phyloP scores from a whole-genome alignment of 2,113 vertebrate genomes.

The Stigmatopora argus region DNA sequence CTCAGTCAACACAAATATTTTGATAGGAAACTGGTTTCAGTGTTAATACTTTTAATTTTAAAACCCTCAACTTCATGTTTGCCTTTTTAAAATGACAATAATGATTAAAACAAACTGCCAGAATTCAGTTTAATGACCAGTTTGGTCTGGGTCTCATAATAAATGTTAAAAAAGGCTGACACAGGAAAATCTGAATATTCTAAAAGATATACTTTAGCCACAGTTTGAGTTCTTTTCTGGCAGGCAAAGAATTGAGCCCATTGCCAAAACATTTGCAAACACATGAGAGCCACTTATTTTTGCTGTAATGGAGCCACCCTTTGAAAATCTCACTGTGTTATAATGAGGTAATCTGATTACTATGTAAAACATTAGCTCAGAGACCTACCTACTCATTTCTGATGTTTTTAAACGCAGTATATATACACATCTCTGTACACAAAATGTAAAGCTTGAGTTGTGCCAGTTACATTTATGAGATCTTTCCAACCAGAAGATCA shows the following conservation, averaged over 20 bases:
- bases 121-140: not conserved
- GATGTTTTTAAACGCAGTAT: not conserved
- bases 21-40: not conserved
- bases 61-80: not conserved
- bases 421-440: not conserved
- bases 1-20: not conserved
- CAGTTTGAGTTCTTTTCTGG: not conserved
- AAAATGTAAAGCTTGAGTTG: not conserved
- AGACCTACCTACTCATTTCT: not conserved
- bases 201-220: not conserved
- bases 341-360: not conserved
- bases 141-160: not conserved
- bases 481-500: not conserved
- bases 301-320: not conserved
- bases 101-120: not conserved
- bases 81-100: not conserved
- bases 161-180: not conserved
- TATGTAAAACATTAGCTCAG: not conserved
- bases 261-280: not conserved
- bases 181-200: not conserved
- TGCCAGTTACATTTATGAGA: not conserved
- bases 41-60: not conserved
- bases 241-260: not conserved
- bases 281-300: not conserved
- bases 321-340: not conserved